Evolutionary conservation across 2,797 vertebrate species (phyloP).

Genomic region (Paguma larvata): DNA sequence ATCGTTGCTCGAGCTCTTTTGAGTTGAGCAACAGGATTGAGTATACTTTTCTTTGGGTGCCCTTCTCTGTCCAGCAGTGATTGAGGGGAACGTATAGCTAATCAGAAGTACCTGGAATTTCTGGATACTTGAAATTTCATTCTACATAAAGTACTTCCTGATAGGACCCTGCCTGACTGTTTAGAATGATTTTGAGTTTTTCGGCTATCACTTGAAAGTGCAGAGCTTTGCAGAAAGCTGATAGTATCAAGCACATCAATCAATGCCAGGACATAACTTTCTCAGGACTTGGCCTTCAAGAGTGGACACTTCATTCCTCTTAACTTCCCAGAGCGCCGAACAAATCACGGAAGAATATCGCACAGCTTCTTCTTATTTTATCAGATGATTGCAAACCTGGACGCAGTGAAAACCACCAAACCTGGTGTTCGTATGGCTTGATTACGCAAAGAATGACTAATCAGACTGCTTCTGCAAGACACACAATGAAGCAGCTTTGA

Average conservation of each 20-base stretch:
- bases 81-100: not conserved
- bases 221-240: not conserved
- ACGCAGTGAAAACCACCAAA: not conserved
- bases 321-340: not conserved
- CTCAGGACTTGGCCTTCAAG: not conserved
- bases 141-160: not conserved
- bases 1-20: not conserved
- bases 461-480: constrained; percentile 1
- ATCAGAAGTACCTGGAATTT: constrained; percentile 1
- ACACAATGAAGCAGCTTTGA: constrained; percentile 68
- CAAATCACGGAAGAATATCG: not conserved
- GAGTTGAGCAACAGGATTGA: not conserved
- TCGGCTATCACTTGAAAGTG: not conserved
- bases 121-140: constrained; percentile 15
- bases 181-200: not conserved
- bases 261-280: not conserved
- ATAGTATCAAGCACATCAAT: not conserved
- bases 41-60: not conserved
- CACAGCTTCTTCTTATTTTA: not conserved
- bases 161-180: not conserved
- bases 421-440: not conserved
- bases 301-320: not conserved
- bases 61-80: not conserved
- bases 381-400: not conserved
- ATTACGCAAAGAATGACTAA: not conserved